Conservation (phyloP, 1,140 invertebrate genomes). For the Trichonephila clavata region DNA sequence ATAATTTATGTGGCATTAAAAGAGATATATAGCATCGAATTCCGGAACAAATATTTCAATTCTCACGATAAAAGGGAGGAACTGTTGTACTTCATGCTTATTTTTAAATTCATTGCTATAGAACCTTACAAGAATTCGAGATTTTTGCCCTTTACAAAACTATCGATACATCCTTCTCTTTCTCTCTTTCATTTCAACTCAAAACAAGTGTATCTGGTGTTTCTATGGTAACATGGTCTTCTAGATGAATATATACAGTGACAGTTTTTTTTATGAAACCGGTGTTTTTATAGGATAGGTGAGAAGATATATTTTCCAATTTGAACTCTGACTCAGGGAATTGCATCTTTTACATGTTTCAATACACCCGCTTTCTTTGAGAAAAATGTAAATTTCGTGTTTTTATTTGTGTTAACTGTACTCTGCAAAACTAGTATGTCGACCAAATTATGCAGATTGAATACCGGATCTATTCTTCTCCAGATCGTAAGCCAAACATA, state of each 20-base stretch:
- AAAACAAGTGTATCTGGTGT: background rate
- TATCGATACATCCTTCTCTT: background rate
- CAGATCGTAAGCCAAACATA: background rate
- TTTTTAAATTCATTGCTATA: background rate
- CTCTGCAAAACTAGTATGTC: background rate
- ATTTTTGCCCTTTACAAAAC: background rate
- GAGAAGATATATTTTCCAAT: background rate
- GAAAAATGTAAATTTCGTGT: background rate
- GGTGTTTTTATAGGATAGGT: background rate
- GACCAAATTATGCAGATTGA: constrained; percentile 11
- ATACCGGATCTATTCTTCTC: constrained; percentile 1
- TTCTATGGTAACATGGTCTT: background rate
- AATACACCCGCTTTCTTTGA: background rate
- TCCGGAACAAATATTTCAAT: background rate
- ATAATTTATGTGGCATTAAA: background rate
- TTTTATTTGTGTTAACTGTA: background rate
- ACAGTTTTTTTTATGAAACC: background rate
- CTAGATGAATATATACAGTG: constrained; percentile 10
- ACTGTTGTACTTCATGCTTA: background rate
- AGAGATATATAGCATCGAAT: background rate
- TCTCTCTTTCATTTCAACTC: background rate
- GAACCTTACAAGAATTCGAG: background rate
- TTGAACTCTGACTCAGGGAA: background rate
- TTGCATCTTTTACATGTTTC: background rate
- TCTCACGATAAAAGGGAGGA: background rate